Conservation (phyloP, 37 sponge, comb jelly and placozoan species). For the Eunapius fragilis region DNA sequence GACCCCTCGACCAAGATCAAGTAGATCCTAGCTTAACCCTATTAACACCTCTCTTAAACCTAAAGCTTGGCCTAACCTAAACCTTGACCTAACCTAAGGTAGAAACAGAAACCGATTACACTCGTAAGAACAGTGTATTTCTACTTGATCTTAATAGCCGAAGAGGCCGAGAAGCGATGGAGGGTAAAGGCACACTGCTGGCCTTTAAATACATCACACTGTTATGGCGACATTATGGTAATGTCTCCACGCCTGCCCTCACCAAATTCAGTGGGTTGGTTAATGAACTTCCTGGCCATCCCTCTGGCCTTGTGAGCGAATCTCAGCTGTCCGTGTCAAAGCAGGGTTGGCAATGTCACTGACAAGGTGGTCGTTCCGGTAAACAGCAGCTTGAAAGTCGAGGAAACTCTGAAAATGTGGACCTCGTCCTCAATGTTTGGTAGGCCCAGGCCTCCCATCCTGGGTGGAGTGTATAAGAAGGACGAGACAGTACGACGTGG, state of each 20-base stretch:
- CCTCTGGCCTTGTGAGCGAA: no score
- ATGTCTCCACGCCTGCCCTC: background rate
- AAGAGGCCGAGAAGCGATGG: constrained; percentile 76
- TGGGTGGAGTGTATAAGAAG: constrained; percentile 7
- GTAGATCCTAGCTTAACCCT: background rate
- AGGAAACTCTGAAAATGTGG: no score
- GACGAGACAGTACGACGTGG: background rate
- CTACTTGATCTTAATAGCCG: constrained; percentile 86
- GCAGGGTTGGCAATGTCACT: no score
- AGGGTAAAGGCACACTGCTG: background rate
- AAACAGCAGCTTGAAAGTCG: no score
- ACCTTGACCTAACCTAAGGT: no score
- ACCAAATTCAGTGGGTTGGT: background rate
- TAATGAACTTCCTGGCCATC: background rate
- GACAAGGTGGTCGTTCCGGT: no score
- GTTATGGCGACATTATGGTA: background rate
- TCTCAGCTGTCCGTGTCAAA: no score
- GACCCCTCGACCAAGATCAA: no score
- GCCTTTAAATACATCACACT: background rate
- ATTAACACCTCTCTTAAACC: background rate
- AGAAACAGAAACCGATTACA: constrained; percentile 35
- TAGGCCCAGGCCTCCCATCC: constrained; percentile 41
- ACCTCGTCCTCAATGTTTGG: constrained; percentile 6
- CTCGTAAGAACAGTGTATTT: constrained; percentile 82
- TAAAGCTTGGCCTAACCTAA: no score